A percentile compares a stretch with the other conserved stretches of the same genome.
Evolutionary conservation across 2,113 vertebrate species (phyloP).

Genomic region (Triplophysa tibetana): DNA sequence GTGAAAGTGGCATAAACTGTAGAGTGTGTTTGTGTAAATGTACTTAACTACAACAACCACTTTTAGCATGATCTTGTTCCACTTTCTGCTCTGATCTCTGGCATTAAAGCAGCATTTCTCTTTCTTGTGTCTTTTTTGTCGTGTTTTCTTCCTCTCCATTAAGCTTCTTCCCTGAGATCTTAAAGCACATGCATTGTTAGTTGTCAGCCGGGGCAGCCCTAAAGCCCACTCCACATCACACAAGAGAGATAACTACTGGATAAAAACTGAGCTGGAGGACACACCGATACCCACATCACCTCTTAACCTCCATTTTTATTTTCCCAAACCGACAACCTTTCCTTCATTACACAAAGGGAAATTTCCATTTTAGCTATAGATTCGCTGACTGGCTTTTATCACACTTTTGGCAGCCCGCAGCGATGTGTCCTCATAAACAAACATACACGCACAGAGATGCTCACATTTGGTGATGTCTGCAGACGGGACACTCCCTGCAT

Average conservation of each 20-base stretch:
- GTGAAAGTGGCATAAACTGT: too few species aligned
- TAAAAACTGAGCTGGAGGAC: conserved; percentile 37
- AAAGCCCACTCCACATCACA: conserved; percentile 30
- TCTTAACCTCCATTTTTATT: conserved; percentile 20
- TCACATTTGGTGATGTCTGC: conserved; percentile 47
- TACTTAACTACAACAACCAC: too few species aligned
- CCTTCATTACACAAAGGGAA: conserved; percentile 3
- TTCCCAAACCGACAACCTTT: conserved; percentile 26
- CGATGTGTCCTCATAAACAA: conserved; percentile 34
- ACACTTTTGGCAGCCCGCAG: conserved; percentile 25
- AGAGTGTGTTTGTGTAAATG: too few species aligned
- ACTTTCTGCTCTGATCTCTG: background rate
- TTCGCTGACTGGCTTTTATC: conserved; percentile 15
- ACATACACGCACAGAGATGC: conserved; percentile 25
- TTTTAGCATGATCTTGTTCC: background rate
- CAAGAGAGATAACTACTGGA: conserved; percentile 40
- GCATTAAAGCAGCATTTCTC: background rate
- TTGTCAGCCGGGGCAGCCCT: conserved; percentile 29
- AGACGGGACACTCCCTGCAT: conserved; percentile 37
- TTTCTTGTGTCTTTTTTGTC: conserved; percentile 38
- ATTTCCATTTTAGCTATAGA: conserved; percentile 28
- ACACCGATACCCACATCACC: conserved; percentile 7
- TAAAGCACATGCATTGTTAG: conserved; percentile 25
- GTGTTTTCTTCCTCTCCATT: conserved; percentile 49
- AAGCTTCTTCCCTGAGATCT: conserved; percentile 25